These are phyloP conservation scores for Phacellophora camtschatica DNA, from an alignment of 30 jellyfish, hydroid and myxozoan species.

Conservation along the genomic window DNA sequence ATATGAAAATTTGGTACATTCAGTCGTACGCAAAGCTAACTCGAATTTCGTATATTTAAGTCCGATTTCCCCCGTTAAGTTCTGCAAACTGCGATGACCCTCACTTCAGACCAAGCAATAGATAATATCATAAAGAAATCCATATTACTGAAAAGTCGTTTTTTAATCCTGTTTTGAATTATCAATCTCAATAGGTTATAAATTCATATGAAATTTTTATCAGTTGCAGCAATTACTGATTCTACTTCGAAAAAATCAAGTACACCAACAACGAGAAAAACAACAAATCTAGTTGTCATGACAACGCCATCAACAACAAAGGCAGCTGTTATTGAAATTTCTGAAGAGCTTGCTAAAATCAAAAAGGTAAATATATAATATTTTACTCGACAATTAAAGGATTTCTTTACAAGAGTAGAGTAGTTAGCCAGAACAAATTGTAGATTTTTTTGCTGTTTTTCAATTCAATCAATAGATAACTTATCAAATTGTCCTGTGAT, in stretches of 20 bases:
- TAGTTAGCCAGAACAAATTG: too few relatives aligned
- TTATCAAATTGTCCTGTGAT: too few relatives aligned
- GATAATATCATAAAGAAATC: too few relatives aligned
- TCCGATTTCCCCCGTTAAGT: not conserved
- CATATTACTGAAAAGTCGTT: too few relatives aligned
- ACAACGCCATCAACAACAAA: not conserved
- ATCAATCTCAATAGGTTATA: not conserved
- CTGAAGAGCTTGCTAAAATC: constrained; percentile 30
- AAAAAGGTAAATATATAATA: constrained; percentile 58
- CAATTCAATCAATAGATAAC: too few relatives aligned
- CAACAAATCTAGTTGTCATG: not conserved
- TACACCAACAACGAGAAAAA: not conserved
- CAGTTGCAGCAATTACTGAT: not conserved
- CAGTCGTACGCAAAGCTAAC: too few relatives aligned
- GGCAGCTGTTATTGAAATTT: constrained; percentile 11
- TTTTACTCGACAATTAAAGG: too few relatives aligned
- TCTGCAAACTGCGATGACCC: too few relatives aligned
- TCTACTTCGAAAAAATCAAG: not conserved
- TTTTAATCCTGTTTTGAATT: not conserved
- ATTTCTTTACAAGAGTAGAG: too few relatives aligned
- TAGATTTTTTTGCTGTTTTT: too few relatives aligned
- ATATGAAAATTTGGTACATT: too few relatives aligned
- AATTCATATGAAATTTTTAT: not conserved
- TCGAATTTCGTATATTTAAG: not conserved
- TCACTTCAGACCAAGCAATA: too few relatives aligned